Percentiles rank a stretch among this genome's conserved stretches.
These are phyloP conservation scores for Phylloscopus collybita DNA, from an alignment of 2,797 vertebrate genomes.

Conservation along the genomic window DNA sequence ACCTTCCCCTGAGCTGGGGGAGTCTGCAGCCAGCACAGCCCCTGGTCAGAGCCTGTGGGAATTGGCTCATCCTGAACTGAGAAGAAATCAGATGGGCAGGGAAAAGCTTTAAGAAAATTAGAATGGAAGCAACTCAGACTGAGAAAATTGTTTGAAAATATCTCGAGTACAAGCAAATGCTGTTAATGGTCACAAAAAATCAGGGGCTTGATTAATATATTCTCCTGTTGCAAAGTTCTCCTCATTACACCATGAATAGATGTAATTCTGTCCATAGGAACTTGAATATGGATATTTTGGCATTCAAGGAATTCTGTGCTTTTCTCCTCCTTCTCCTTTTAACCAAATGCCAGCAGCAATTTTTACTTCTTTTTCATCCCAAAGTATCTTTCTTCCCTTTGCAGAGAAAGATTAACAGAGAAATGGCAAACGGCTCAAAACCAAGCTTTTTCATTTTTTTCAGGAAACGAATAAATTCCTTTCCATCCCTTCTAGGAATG, in stretches of 20 bases:
- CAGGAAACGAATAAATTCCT: conserved; percentile 11
- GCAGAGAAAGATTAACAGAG: neutral
- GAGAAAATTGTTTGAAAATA: neutral
- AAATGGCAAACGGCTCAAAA: neutral
- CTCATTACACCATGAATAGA: neutral
- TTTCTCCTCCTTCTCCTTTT: conserved; percentile 25
- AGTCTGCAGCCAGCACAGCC: neutral
- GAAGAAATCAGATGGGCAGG: neutral
- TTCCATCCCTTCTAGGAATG: conserved; percentile 30
- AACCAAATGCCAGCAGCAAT: conserved; percentile 15
- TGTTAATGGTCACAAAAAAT: neutral
- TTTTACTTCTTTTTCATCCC: conserved; percentile 21
- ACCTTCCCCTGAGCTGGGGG: neutral
- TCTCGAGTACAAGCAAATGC: neutral
- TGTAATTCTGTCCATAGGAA: neutral
- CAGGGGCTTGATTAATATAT: neutral
- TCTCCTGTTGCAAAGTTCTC: neutral
- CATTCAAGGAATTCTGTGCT: neutral
- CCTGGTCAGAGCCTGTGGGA: neutral
- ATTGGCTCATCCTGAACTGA: neutral
- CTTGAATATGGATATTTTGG: neutral
- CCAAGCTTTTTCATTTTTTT: neutral
- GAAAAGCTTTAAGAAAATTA: neutral
- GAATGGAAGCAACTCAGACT: neutral
- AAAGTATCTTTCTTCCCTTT: conserved; percentile 5